Evolutionary conservation across 2,113 vertebrate genomes (phyloP), one percentile per base, ranked within the genome.

Genomic region (Periophthalmus modestus): DNA sequence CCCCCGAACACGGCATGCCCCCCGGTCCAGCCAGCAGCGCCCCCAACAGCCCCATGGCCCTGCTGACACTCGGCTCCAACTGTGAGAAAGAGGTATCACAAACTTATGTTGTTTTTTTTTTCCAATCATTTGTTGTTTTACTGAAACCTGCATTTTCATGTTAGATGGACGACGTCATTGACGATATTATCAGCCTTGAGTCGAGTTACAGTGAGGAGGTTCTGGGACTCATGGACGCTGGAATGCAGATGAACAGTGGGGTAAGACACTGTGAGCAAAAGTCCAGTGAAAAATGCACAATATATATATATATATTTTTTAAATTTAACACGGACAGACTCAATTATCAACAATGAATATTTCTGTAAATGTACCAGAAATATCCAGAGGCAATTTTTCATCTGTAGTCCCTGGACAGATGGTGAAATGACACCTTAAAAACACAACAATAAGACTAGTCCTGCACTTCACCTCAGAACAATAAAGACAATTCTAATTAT

Each of bases 1-100:
- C 95, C 13, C 91, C 95, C 14, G 96, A 99, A 72, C 97, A 96
- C 80, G 95, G 96, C 91, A 96, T 98, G 96, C 96, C 97, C 2
- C 95, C 96, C 11, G 96, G 96, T 73, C 84, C 86, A 0, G 71
- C 84, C 59, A 92, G 92, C 80, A 96, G 94, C 11, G 93, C 94
- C 57, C 95, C 95, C 68, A 95, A 95, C 89, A 96, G 95, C 72
- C 95, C 95, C 24, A 95, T 96, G 94, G 95, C 95, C 0, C 84
- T 95, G 76, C 95, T 96, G 61, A 96, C 94, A 66, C 94, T 96
- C 24, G 92, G 93, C 36, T 93, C 94, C 82, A 95, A 90, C 87
- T 92, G 91, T 75, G 91, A 92, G 78, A 95, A 96, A 85, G 95
- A 95, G 73, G 95, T 96, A 89, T 68, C 2, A 18, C 1, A 24